Evolutionary conservation across 2,113 vertebrate genomes (phyloP).

Genomic region (Fukomys damarensis): DNA sequence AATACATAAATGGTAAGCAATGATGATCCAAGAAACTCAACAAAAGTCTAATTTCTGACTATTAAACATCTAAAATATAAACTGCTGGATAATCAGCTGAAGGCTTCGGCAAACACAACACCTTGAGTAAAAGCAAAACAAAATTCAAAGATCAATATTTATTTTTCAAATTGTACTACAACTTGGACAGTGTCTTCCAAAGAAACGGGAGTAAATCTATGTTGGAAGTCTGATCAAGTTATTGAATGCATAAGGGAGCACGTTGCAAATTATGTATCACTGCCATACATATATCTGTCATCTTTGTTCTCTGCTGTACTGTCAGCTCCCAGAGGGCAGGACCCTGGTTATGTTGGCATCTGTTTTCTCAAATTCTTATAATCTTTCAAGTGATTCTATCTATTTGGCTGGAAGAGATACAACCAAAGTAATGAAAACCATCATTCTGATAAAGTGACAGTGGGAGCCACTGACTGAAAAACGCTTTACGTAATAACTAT

Average conservation of each 20-base stretch:
- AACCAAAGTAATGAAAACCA: not conserved
- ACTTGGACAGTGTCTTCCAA: not conserved
- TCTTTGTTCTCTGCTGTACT: not conserved
- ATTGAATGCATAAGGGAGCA: not conserved
- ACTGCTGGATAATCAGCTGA: not conserved
- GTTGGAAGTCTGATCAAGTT: not conserved
- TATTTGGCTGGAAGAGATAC: not conserved
- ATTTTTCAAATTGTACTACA: not conserved
- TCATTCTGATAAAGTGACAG: not conserved
- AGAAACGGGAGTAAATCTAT: not conserved
- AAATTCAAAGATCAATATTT: not conserved
- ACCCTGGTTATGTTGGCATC: not conserved
- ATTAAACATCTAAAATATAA: not conserved
- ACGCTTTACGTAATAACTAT: not conserved
- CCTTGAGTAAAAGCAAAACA: constrained; percentile 23
- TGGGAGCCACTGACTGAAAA: not conserved
- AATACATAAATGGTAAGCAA: not conserved
- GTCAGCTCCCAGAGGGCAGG: not conserved
- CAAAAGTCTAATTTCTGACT: not conserved
- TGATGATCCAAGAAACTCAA: not conserved
- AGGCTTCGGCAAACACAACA: not conserved
- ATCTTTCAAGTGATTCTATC: not conserved
- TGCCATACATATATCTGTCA: not conserved
- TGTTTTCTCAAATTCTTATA: not conserved
- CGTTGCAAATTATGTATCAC: not conserved